phyloP scores from a whole-genome alignment of 2,113 vertebrate genomes.

The Piprites chloris region DNA sequence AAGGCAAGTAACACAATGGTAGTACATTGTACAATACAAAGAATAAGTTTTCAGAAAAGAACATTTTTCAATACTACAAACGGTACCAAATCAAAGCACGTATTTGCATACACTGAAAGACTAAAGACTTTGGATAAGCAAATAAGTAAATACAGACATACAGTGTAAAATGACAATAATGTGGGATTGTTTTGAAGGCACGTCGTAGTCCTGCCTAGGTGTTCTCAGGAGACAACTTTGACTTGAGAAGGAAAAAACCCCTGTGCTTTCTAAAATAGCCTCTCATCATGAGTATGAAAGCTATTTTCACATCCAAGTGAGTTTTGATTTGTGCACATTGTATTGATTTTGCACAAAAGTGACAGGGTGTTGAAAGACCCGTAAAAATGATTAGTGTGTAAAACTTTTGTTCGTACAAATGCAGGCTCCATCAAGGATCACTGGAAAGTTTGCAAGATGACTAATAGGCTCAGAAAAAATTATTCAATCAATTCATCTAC shows the following conservation, averaged over 20 bases:
- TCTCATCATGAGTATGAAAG: not conserved
- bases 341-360: slow-evolving; percentile 15
- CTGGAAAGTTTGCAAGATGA: not conserved
- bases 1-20: not conserved
- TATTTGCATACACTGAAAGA: not conserved
- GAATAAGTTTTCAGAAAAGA: not conserved
- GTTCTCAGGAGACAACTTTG: not conserved
- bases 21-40: not conserved
- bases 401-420: not conserved
- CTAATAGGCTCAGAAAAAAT: slow-evolving; percentile 6
- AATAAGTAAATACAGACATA: not conserved
- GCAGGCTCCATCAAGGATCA: not conserved
- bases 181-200: not conserved
- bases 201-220: not conserved
- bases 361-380: slow-evolving; percentile 8
- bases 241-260: not conserved
- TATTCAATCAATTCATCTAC: not conserved
- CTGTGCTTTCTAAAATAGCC: not conserved
- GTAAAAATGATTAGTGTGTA: slow-evolving; percentile 27
- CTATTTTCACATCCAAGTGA: not conserved
- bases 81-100: not conserved
- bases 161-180: not conserved
- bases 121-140: not conserved
- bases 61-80: not conserved
- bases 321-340: not conserved